These are phyloP conservation scores for Tyto alba DNA, from an alignment of 2,113 vertebrate species.

Conservation along the genomic window DNA sequence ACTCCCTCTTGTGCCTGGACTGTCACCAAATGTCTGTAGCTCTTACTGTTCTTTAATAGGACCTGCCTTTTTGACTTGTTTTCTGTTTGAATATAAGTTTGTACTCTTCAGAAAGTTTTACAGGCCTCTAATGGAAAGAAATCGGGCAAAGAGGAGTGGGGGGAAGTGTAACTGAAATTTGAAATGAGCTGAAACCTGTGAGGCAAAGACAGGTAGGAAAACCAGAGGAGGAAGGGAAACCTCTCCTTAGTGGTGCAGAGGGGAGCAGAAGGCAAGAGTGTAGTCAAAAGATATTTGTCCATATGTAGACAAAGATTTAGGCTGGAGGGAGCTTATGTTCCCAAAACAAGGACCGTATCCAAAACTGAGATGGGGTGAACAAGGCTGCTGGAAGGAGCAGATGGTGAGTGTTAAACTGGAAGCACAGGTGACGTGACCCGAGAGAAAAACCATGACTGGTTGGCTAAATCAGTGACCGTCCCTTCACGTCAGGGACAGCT, in stretches of 20 bases:
- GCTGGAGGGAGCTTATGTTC: neutral
- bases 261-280: neutral
- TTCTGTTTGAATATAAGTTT: neutral
- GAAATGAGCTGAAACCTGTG: neutral
- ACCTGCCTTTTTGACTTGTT: neutral
- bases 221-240: neutral
- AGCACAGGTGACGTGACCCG: neutral
- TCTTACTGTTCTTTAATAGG: neutral
- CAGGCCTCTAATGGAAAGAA: neutral
- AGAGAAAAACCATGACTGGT: neutral
- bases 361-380: neutral
- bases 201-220: neutral
- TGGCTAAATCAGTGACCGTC: neutral
- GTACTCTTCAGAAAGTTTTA: neutral
- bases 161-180: neutral
- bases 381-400: neutral
- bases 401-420: neutral
- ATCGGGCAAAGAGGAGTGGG: neutral
- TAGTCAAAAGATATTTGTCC: neutral
- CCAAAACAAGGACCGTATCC: neutral
- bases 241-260: neutral
- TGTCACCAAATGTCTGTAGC: neutral
- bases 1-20: neutral
- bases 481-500: neutral
- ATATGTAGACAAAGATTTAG: fast-evolving